Evolutionary conservation across 1,140 invertebrate species (phyloP).

Genomic region (Phymorhynchus buccinoides): DNA sequence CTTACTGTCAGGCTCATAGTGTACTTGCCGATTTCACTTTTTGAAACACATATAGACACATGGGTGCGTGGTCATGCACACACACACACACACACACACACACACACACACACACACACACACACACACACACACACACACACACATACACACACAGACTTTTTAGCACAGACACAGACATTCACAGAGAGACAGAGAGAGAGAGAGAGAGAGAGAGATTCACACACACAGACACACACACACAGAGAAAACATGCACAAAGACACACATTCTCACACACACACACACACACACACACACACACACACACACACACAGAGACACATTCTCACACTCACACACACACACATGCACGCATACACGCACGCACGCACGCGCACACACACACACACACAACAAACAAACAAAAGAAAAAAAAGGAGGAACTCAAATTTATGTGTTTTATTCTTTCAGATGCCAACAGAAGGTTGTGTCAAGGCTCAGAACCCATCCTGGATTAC

Average conservation of each 20-base stretch:
- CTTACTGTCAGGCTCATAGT: no score
- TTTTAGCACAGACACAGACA: neutral
- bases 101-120: neutral
- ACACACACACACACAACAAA: neutral
- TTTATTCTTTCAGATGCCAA: conserved; percentile 65
- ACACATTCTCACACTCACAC: neutral
- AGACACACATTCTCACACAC: neutral
- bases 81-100: no score
- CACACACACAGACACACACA: no score
- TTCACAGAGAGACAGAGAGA: neutral
- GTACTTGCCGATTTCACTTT: no score
- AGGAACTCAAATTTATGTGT: neutral
- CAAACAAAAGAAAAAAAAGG: neutral
- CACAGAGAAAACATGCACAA: neutral
- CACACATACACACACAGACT: neutral
- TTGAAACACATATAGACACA: no score
- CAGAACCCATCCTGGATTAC: conserved; percentile 58
- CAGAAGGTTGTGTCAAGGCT: conserved; percentile 65
- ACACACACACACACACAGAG: conserved; percentile 21
- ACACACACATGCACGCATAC: neutral
- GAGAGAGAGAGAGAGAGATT: no score
- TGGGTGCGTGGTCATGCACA: no score
- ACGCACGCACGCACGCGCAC: neutral
- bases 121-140: neutral
- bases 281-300: conserved; percentile 4